Evolutionary conservation across 2,113 vertebrate species (phyloP).

Genomic region (Eulemur macaco): DNA sequence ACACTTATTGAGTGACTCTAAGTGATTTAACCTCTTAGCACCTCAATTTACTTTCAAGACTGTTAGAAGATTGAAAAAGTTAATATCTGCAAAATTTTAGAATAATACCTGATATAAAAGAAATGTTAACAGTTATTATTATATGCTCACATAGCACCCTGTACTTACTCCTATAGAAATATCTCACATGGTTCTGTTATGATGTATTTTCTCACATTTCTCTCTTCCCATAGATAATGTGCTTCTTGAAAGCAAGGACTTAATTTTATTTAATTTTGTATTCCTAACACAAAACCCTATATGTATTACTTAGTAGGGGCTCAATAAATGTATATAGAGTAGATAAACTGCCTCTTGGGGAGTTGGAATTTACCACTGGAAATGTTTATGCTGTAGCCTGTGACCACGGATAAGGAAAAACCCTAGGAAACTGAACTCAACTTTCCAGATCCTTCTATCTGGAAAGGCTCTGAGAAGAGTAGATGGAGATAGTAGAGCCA

Average conservation of each 20-base stretch:
- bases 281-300: neutral
- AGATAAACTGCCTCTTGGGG: neutral
- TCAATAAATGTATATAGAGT: neutral
- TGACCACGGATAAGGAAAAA: neutral
- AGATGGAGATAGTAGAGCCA: neutral
- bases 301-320: neutral
- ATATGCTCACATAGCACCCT: neutral
- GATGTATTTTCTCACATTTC: neutral
- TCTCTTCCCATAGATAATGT: neutral
- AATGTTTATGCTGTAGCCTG: neutral
- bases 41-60: neutral
- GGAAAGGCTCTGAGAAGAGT: neutral
- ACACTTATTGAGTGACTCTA: neutral
- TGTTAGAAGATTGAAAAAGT: neutral
- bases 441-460: neutral
- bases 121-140: neutral
- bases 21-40: neutral
- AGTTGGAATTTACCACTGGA: neutral
- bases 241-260: neutral
- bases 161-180: neutral
- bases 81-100: neutral
- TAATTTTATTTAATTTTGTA: constrained; percentile 16
- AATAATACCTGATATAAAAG: neutral
- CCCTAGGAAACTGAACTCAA: neutral
- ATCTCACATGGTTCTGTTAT: neutral